A percentile compares a stretch with the other conserved stretches of the same genome.
Conservation (phyloP, 2,797 vertebrate genomes). For the Columba guinea region DNA sequence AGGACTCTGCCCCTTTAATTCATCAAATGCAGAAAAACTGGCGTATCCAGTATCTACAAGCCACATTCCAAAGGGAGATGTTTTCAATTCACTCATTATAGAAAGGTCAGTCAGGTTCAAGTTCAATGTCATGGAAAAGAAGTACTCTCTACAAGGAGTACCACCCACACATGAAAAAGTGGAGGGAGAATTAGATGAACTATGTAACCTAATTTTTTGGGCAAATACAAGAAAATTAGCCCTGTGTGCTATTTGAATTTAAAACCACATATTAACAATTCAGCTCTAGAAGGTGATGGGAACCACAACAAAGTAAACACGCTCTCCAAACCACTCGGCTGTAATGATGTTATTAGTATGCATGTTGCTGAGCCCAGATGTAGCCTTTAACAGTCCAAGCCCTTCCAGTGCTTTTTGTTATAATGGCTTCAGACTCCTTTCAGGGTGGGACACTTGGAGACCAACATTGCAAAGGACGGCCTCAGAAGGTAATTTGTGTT, state of each 20-base stretch:
- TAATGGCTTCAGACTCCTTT: conserved; percentile 84
- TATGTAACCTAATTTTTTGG: conserved; percentile 90
- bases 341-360: conserved; percentile 96
- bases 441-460: conserved; percentile 74
- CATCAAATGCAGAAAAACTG: conserved; percentile 86
- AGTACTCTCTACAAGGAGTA: conserved; percentile 85
- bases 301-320: conserved; percentile 91
- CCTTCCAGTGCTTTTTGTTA: conserved; percentile 83
- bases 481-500: conserved; percentile 75
- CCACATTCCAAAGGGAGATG: conserved; percentile 98
- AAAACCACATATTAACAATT: conserved; percentile 88
- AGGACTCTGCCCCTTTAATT: conserved; percentile 88
- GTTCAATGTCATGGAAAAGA: conserved; percentile 97
- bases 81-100: conserved; percentile 99
- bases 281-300: conserved; percentile 86
- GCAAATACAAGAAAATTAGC: conserved; percentile 93
- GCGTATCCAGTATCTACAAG: conserved; percentile 88
- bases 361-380: conserved; percentile 93
- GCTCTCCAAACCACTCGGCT: conserved; percentile 86
- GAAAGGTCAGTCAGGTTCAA: conserved; percentile 93
- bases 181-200: conserved; percentile 87
- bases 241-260: conserved; percentile 92
- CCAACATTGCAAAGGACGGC: conserved; percentile 69
- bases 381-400: conserved; percentile 92
- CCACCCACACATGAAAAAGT: conserved; percentile 90